A percentile compares a stretch with the other conserved stretches of the same genome.
These are phyloP conservation scores for Xerus inauris DNA, from an alignment of 2,113 vertebrate genomes.

Conservation along the genomic window DNA sequence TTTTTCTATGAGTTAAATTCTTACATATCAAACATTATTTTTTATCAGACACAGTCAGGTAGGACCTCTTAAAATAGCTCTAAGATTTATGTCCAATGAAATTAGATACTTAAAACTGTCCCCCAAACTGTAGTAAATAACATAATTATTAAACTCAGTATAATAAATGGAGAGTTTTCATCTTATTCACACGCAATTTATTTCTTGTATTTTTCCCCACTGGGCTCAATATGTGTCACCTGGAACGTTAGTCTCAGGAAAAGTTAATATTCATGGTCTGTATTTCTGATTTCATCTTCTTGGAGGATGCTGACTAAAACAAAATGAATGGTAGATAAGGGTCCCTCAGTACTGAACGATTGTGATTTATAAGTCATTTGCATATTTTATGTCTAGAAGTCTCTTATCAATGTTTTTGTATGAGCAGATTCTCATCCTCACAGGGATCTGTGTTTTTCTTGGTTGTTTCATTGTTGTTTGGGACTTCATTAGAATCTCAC, in stretches of 20 bases:
- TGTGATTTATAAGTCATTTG: slow-evolving; percentile 4
- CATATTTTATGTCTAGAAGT: not conserved
- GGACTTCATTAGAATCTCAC: not conserved
- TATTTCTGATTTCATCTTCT: slow-evolving; percentile 24
- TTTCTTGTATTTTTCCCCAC: not conserved
- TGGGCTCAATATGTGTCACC: not conserved
- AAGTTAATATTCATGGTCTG: not conserved
- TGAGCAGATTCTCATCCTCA: not conserved
- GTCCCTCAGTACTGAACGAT: not conserved
- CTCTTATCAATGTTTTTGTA: not conserved
- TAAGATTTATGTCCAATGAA: slow-evolving; percentile 43
- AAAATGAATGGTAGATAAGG: slow-evolving; percentile 9
- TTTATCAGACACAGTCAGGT: not conserved
- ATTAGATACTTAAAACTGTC: slow-evolving; percentile 32
- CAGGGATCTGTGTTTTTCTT: not conserved
- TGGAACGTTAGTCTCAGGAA: slow-evolving; percentile 13
- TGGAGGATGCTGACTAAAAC: not conserved
- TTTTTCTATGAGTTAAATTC: not conserved
- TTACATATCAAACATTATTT: not conserved
- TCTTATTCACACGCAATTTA: not conserved
- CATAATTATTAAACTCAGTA: slow-evolving; percentile 19
- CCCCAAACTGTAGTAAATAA: not conserved
- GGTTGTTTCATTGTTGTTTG: not conserved
- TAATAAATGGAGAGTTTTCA: not conserved
- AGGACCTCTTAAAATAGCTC: not conserved